Base-by-base conservation (phyloP, 2,888 invertebrate species). In the Ophion obscuratus region DNA sequence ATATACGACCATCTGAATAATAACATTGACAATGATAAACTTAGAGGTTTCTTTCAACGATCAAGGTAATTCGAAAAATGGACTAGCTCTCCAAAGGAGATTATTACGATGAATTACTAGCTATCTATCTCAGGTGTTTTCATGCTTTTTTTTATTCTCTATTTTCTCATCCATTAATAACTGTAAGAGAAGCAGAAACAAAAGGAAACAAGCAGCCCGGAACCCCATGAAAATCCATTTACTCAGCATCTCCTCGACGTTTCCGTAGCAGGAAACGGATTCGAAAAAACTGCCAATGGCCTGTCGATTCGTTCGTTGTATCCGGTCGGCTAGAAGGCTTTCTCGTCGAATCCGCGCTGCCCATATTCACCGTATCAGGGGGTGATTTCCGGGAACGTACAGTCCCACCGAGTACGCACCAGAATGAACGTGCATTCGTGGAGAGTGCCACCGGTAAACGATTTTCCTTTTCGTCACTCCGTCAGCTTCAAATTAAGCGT, bases 391-490 rank as follows among this genome's bases (percentile, higher is more conserved):
- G 53, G 2, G 14, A 53, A 5, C 53, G 17, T 53, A 53, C 14
- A 53, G 53, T 17, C 53, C 53, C 53, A 4, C 17, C 1, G 53
- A 17, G 53, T 53, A 53, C 53, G 53, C 53, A 17, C 17, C 53
- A 14, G 2, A 14, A 14, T 4, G 53, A 53, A 53, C 17, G 17
- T 53, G 17, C 14, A 67, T 74, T 68, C 9, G 47, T 64, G 57
- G 83, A 36, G 53, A 17, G 64, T 62, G 9, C 14, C 61, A 44
- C 57, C 66, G 83, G 64, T 70, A 79, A 79, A 79, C 67, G 80
- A 20, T 71, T 80, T 80, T 71, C 64, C 75, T 44, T 79, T 74
- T 59, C 61, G 68, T 36, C 14, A 59, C 64, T 64, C 44, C 64
- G 64, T 20, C 78, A 53, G 79, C 75, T 68, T 62, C 78, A 47